These are phyloP conservation scores for Xylocopa sonorina DNA, from an alignment of 1,140 invertebrate species.

Conservation along the genomic window DNA sequence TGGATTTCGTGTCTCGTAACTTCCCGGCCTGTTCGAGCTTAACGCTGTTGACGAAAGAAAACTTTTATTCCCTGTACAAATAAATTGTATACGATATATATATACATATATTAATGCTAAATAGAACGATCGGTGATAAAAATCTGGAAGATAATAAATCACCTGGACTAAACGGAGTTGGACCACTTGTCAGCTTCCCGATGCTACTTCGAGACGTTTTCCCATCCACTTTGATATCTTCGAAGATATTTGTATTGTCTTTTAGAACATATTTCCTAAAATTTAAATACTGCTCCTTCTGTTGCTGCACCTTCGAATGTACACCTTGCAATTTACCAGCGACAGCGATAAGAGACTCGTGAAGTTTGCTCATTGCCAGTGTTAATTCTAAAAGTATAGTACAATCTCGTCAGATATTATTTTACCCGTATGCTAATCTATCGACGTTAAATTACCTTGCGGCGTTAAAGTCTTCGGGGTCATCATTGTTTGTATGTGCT, in stretches of 20 bases:
- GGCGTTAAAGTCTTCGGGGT: constrained; percentile 86
- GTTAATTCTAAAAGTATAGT: constrained; percentile 85
- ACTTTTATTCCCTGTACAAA: constrained; percentile 75
- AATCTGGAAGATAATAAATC: constrained; percentile 34
- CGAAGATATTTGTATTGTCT: constrained; percentile 91
- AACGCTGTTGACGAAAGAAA: constrained; percentile 75
- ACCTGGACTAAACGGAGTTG: constrained; percentile 84
- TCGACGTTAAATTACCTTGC: constrained; percentile 81
- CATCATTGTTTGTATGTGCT: constrained; percentile 87
- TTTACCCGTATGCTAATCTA: constrained; percentile 9
- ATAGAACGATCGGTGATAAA: background rate
- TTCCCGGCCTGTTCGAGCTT: constrained; percentile 71
- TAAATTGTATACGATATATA: constrained; percentile 7
- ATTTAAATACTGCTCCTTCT: constrained; percentile 92
- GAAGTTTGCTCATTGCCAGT: constrained; percentile 88
- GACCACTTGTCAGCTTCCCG: constrained; percentile 81
- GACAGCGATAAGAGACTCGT: constrained; percentile 92
- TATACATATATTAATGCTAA: background rate
- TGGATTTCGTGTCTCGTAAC: constrained; percentile 76
- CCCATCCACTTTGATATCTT: constrained; percentile 79
- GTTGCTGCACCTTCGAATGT: constrained; percentile 88
- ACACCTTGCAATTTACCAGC: constrained; percentile 92
- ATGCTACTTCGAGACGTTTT: constrained; percentile 72
- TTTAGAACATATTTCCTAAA: constrained; percentile 90
- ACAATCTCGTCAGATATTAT: background rate